Percentiles rank a stretch among this genome's conserved stretches.
Conservation (phyloP, 1,140 invertebrate genomes). For the Chrysoperla carnea region DNA sequence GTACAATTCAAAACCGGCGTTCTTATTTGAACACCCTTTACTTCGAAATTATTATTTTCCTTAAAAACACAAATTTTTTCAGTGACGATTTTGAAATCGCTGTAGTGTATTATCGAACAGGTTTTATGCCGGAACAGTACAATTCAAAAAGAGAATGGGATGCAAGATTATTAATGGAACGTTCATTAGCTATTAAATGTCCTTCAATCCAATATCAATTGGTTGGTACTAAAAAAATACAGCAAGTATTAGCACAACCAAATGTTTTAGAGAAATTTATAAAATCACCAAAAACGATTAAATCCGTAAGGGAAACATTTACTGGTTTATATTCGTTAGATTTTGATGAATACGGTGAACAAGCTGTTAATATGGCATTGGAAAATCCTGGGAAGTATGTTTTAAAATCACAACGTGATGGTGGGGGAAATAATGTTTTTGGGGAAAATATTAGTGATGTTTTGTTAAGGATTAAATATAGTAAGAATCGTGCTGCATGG, state of each 20-base stretch:
- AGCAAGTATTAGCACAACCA: conserved; percentile 63
- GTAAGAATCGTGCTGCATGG: conserved; percentile 60
- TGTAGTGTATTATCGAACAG: conserved; percentile 84
- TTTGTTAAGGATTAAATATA: conserved; percentile 40
- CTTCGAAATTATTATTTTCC: too few species aligned
- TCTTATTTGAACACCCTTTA: too few species aligned
- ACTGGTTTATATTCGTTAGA: conserved; percentile 82
- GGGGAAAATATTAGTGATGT: conserved; percentile 55
- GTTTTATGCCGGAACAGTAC: conserved; percentile 82
- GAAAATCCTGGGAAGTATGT: conserved; percentile 66
- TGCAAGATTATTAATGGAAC: conserved; percentile 68
- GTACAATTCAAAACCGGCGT: too few species aligned
- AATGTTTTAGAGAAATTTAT: conserved; percentile 58
- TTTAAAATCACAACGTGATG: conserved; percentile 94
- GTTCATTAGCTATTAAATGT: conserved; percentile 75
- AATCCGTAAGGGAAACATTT: conserved; percentile 60
- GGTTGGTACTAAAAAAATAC: conserved; percentile 75
- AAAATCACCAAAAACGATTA: conserved; percentile 31
- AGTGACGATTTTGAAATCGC: conserved; percentile 57
- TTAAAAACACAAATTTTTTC: too few species aligned
- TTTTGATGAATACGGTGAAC: conserved; percentile 60
- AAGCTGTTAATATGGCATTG: conserved; percentile 63
- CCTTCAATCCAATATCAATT: conserved; percentile 83
- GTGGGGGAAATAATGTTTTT: conserved; percentile 93
- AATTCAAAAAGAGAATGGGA: conserved; percentile 66